Evolutionary conservation across 1,140 invertebrate genomes (phyloP).

Genomic region (Dysdera silvatica): DNA sequence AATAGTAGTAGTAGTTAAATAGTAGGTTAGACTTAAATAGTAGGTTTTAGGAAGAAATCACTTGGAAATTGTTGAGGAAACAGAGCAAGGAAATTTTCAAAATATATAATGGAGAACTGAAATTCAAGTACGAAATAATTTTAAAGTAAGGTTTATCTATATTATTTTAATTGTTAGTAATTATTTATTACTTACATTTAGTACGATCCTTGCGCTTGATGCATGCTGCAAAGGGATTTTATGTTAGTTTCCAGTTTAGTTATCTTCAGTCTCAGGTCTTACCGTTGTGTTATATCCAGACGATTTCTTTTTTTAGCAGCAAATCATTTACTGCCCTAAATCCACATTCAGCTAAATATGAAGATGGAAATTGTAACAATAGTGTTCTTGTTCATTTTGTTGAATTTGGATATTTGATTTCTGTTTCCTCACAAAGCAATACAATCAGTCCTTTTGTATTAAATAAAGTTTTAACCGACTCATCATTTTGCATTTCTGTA

Average conservation of each 20-base stretch:
- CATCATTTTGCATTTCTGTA: neutral
- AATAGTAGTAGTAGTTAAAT: too few species aligned
- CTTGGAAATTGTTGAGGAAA: neutral
- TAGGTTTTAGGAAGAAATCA: neutral
- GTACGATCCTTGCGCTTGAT: slow-evolving; percentile 13
- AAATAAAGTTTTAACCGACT: slow-evolving; percentile 2
- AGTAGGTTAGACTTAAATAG: neutral
- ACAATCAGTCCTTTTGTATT: neutral
- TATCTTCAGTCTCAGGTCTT: slow-evolving; percentile 13
- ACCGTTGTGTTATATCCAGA: slow-evolving; percentile 5
- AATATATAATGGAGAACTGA: neutral
- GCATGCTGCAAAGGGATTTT: slow-evolving; percentile 7
- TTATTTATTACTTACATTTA: slow-evolving; percentile 1
- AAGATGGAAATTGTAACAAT: neutral
- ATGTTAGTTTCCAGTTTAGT: slow-evolving; percentile 1
- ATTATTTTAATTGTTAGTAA: neutral
- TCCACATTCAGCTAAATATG: slow-evolving; percentile 6
- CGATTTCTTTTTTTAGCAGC: neutral
- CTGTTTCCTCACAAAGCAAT: neutral
- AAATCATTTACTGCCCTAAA: slow-evolving; percentile 13
- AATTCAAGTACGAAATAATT: slow-evolving; percentile 1
- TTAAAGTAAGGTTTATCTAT: neutral
- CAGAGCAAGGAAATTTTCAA: neutral
- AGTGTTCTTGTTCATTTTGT: neutral
- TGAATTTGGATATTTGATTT: neutral